A percentile compares a stretch with the other conserved stretches of the same genome.
Conservation (phyloP, 2,888 invertebrate genomes). For the Apotomis turbidana region DNA sequence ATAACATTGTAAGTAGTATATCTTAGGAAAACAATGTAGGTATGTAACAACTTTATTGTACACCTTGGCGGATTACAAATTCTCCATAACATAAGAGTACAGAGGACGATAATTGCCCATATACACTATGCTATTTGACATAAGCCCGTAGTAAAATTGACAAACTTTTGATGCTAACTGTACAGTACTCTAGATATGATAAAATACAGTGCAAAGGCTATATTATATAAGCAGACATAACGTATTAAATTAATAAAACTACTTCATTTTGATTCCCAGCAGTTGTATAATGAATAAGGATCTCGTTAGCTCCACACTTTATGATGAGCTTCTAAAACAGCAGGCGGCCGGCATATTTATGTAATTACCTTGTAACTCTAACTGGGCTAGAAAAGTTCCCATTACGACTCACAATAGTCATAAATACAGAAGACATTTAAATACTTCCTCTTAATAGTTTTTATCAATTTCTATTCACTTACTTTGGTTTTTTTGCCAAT, state of each 20-base stretch:
- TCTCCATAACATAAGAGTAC: too few species aligned
- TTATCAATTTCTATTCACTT: neutral
- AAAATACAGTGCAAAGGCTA: too few species aligned
- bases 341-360: constrained; percentile 33
- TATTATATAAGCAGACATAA: neutral
- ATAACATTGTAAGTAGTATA: too few species aligned
- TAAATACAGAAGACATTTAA: constrained; percentile 13
- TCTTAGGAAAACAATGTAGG: too few species aligned
- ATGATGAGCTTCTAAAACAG: constrained; percentile 25
- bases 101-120: too few species aligned
- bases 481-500: too few species aligned
- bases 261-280: constrained; percentile 5
- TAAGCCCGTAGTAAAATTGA: too few species aligned
- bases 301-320: constrained; percentile 21
- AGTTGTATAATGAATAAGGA: constrained; percentile 9
- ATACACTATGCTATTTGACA: too few species aligned
- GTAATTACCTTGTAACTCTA: constrained; percentile 19
- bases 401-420: constrained; percentile 5
- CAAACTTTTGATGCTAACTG: too few species aligned
- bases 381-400: constrained; percentile 22
- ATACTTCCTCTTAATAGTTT: neutral
- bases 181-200: too few species aligned
- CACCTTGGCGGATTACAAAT: too few species aligned
- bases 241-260: neutral
- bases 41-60: too few species aligned